phyloP scores from a whole-genome alignment of 2,113 vertebrate species.

The Campylomormyrus numenius region DNA sequence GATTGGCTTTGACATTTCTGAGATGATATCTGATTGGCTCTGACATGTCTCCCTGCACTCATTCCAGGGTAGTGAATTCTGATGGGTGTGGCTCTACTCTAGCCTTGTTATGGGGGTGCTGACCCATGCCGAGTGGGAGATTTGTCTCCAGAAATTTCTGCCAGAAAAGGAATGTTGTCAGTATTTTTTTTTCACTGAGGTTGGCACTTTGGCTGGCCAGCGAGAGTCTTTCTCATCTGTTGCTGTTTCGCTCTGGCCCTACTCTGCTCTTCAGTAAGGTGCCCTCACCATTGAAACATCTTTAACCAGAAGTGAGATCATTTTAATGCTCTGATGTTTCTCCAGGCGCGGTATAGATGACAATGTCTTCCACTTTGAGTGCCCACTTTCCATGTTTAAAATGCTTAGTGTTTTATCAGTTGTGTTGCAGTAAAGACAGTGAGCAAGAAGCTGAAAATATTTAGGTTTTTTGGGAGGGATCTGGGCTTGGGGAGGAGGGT shows the following conservation, averaged over 20 bases:
- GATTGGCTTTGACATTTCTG: conserved; percentile 21
- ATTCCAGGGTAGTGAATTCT: background rate
- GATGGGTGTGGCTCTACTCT: background rate
- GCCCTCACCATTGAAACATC: background rate
- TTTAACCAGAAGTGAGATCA: background rate
- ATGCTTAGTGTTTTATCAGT: background rate
- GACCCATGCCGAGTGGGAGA: background rate
- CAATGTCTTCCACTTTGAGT: background rate
- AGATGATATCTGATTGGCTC: background rate
- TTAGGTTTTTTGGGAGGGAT: background rate
- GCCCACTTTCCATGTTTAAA: background rate
- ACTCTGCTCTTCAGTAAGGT: background rate
- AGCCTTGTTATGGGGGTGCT: background rate
- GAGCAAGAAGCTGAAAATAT: background rate
- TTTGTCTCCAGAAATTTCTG: conserved; percentile 15
- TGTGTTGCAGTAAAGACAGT: background rate
- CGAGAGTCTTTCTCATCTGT: background rate
- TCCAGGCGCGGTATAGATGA: background rate
- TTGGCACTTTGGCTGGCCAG: background rate
- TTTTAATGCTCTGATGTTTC: background rate
- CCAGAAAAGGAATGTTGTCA: conserved; percentile 12
- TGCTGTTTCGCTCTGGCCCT: background rate
- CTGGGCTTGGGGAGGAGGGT: background rate
- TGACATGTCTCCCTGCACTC: conserved; percentile 12
- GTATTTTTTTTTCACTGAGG: background rate